phyloP scores from a whole-genome alignment of 1,140 invertebrate genomes.

The Protaetia brevitarsis region DNA sequence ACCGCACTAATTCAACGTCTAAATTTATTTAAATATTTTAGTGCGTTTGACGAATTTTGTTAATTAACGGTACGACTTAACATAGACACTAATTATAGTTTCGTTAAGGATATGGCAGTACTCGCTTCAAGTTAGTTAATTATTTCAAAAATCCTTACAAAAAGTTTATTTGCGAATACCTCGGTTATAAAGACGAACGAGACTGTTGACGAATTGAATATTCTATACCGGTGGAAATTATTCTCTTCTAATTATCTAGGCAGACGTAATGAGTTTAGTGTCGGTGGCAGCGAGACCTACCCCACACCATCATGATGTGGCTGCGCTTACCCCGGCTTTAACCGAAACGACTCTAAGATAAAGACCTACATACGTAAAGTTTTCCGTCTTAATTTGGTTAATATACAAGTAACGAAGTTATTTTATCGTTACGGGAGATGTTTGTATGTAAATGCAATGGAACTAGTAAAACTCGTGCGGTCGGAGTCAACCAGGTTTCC shows the following conservation, averaged over 20 bases:
- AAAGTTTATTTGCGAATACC: too few relatives aligned
- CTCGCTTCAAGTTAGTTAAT: too few relatives aligned
- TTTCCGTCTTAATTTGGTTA: constrained; percentile 15
- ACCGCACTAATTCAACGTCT: too few relatives aligned
- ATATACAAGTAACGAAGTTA: constrained; percentile 26
- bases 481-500: constrained; percentile 32
- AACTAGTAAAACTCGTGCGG: constrained; percentile 34
- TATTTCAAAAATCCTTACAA: too few relatives aligned
- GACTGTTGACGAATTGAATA: neutral
- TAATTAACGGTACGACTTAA: too few relatives aligned
- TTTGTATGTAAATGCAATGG: constrained; percentile 34
- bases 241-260: constrained; percentile 5
- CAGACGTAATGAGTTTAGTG: neutral
- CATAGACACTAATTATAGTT: too few relatives aligned
- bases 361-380: constrained; percentile 12
- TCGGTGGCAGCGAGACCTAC: neutral
- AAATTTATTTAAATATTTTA: too few relatives aligned
- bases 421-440: constrained; percentile 32
- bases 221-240: neutral
- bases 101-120: too few relatives aligned
- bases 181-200: too few relatives aligned
- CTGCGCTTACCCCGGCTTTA: neutral
- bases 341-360: neutral
- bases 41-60: too few relatives aligned
- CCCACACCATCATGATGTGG: neutral